Evolutionary conservation across 2,888 invertebrate species (phyloP).

Genomic region (Galeruca laticollis): DNA sequence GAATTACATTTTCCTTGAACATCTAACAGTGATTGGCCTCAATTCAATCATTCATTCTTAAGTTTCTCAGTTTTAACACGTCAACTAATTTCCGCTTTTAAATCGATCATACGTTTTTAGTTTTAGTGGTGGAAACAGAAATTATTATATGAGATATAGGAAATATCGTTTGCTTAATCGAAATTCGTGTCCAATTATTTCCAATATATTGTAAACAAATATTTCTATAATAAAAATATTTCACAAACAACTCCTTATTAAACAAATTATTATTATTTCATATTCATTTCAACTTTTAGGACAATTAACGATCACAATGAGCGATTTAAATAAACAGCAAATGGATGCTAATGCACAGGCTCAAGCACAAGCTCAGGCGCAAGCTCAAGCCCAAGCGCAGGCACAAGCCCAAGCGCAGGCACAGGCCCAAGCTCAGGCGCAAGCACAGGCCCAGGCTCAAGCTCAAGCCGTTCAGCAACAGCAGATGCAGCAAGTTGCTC

Average conservation of each 20-base stretch:
- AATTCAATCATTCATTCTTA: too few species aligned
- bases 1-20: too few species aligned
- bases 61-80: too few species aligned
- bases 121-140: too few species aligned
- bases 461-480: conserved; percentile 64
- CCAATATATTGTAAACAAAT: too few species aligned
- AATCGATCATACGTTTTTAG: too few species aligned
- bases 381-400: conserved; percentile 61
- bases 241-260: too few species aligned
- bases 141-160: too few species aligned
- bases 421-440: conserved; percentile 65
- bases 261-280: too few species aligned
- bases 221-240: too few species aligned
- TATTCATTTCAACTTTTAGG: conserved; percentile 22
- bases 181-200: neutral
- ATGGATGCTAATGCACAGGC: conserved; percentile 63
- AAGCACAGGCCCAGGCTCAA: conserved; percentile 65
- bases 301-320: conserved; percentile 57
- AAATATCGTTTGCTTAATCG: neutral
- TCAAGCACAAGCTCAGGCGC: conserved; percentile 57
- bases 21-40: too few species aligned
- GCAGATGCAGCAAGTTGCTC: conserved; percentile 71
- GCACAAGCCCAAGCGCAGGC: conserved; percentile 57
- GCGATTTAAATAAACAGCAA: conserved; percentile 62
- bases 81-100: too few species aligned